These are phyloP conservation scores for Pemphigus obesinymphae DNA, from an alignment of 1,140 invertebrate species.

Conservation along the genomic window DNA sequence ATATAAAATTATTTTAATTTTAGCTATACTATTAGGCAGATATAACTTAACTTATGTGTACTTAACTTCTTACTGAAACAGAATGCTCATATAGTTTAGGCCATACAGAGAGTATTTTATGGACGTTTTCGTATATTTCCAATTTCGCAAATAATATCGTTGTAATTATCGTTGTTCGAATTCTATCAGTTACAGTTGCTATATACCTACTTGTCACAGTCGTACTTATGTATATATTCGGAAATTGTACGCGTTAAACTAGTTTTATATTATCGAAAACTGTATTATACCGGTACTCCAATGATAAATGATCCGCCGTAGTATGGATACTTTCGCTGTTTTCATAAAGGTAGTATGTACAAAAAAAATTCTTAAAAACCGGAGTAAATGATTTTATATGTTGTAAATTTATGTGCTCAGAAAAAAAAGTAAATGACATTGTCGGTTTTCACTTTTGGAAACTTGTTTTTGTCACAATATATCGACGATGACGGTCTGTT, in stretches of 20 bases:
- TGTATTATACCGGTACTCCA: neutral
- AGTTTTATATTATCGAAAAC: conserved; percentile 14
- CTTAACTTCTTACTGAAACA: too few species aligned
- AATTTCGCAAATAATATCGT: too few species aligned
- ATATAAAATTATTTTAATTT: too few species aligned
- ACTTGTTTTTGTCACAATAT: conserved; percentile 4
- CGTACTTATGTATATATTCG: too few species aligned
- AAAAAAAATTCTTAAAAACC: neutral
- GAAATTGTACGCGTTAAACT: neutral
- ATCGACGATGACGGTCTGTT: neutral
- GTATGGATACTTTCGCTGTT: conserved; percentile 3
- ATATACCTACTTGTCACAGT: too few species aligned
- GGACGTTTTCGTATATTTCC: too few species aligned
- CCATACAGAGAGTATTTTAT: too few species aligned
- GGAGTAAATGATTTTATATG: conserved; percentile 6
- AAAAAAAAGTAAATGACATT: neutral
- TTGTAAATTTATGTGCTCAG: neutral
- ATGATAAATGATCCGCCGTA: neutral
- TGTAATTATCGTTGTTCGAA: too few species aligned
- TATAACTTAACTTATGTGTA: too few species aligned
- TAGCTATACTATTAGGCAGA: too few species aligned
- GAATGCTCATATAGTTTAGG: too few species aligned
- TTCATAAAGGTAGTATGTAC: neutral
- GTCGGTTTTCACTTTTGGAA: conserved; percentile 17
- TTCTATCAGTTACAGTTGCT: too few species aligned